Conservation (phyloP, 2,888 invertebrate genomes). For the Choristoneura rosaceana region DNA sequence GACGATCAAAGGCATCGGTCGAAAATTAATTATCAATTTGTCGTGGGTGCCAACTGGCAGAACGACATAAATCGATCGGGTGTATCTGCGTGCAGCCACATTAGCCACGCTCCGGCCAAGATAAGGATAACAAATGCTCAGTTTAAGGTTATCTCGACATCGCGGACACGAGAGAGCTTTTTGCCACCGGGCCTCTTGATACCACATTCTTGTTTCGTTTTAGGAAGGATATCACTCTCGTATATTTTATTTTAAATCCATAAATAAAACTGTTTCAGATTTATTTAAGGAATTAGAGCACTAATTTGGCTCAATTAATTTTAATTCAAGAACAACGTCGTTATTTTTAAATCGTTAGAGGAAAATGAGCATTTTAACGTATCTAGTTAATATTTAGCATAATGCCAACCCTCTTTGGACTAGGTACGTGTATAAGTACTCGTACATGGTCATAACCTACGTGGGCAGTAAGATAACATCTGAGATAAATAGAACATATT, state of each 20-base stretch:
- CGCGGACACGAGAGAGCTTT: slow-evolving; percentile 84
- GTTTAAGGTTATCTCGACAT: slow-evolving; percentile 84
- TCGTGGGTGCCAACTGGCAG: slow-evolving; percentile 75
- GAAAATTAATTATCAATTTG: slow-evolving; percentile 85
- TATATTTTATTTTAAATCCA: slow-evolving; percentile 40
- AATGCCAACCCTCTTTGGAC: slow-evolving; percentile 9
- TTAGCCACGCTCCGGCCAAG: slow-evolving; percentile 82
- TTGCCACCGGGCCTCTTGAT: slow-evolving; percentile 80
- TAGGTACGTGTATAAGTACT: neutral
- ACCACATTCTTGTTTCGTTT: slow-evolving; percentile 69
- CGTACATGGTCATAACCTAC: slow-evolving; percentile 4
- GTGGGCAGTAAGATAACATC: slow-evolving; percentile 48
- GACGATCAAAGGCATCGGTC: slow-evolving; percentile 77
- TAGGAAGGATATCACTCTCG: slow-evolving; percentile 45
- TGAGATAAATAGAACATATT: slow-evolving; percentile 61
- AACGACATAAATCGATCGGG: slow-evolving; percentile 84
- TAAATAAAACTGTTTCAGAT: slow-evolving; percentile 29
- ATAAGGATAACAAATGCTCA: slow-evolving; percentile 85
- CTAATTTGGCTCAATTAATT: neutral
- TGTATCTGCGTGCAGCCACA: slow-evolving; percentile 80
- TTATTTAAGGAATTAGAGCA: slow-evolving; percentile 1
- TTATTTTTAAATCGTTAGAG: neutral
- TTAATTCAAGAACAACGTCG: neutral
- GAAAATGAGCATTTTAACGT: neutral
- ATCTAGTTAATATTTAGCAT: neutral